phyloP scores from a whole-genome alignment of 2,113 vertebrate species.

The Semnornis frantzii region DNA sequence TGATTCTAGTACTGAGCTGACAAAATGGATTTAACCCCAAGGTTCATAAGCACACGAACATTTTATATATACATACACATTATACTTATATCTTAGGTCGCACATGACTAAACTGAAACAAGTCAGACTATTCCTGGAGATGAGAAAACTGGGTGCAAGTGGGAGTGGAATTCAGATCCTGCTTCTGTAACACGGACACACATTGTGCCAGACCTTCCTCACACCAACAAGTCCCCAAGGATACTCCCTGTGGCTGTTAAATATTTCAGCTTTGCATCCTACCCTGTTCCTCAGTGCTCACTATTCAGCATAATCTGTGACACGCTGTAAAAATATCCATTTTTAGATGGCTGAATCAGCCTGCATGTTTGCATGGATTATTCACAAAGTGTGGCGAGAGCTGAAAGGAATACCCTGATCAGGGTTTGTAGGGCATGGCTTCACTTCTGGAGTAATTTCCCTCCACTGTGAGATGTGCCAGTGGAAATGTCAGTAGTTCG shows the following conservation, averaged over 20 bases:
- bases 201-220: not conserved
- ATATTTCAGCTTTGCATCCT: not conserved
- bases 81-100: not conserved
- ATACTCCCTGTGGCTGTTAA: not conserved
- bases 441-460: not conserved
- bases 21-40: too few relatives aligned
- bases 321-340: not conserved
- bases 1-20: too few relatives aligned
- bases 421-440: not conserved
- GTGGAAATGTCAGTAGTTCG: not conserved
- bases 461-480: not conserved
- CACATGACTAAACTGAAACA: not conserved
- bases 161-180: not conserved
- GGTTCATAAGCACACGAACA: too few relatives aligned
- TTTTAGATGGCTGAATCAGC: not conserved
- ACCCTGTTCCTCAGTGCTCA: not conserved
- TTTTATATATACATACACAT: too few relatives aligned
- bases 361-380: not conserved
- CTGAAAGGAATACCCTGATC: not conserved
- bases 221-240: not conserved
- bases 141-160: not conserved
- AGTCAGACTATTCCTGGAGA: not conserved
- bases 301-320: not conserved
- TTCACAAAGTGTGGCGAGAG: not conserved
- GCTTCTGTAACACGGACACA: rapidly evolving